These are phyloP conservation scores for Vidua chalybeata DNA, from an alignment of 2,113 vertebrate genomes.

Conservation along the genomic window DNA sequence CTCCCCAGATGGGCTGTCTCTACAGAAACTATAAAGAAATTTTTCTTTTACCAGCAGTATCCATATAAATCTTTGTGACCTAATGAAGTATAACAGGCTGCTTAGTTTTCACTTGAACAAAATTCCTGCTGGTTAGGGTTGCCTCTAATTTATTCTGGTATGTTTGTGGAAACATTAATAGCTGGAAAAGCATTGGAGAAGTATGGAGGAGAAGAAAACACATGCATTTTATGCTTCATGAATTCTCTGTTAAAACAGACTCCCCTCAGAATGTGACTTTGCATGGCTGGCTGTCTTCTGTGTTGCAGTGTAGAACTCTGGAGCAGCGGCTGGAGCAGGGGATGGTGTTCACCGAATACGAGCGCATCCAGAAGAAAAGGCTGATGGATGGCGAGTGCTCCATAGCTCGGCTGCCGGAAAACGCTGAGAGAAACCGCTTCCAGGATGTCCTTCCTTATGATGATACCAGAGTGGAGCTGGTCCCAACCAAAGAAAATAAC, in stretches of 20 bases:
- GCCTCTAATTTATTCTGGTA: background rate
- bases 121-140: background rate
- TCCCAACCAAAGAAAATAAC: constrained; percentile 98
- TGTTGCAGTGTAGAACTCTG: constrained; percentile 84
- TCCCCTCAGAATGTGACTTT: fast-evolving
- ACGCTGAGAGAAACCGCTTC: constrained; percentile 91
- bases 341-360: constrained; percentile 91
- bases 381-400: constrained; percentile 76
- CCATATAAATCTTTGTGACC: background rate
- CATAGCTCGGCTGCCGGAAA: constrained; percentile 86
- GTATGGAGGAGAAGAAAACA: background rate
- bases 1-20: background rate
- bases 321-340: constrained; percentile 90
- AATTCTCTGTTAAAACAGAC: background rate
- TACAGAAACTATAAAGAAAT: background rate
- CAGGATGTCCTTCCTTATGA: constrained; percentile 96
- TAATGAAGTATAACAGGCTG: background rate
- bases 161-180: background rate
- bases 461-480: constrained; percentile 89
- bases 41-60: background rate
- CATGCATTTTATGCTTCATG: background rate
- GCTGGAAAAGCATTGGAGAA: background rate
- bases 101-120: background rate
- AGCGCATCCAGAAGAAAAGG: constrained; percentile 84
- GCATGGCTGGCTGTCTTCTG: background rate